Percentiles rank a stretch among this genome's conserved stretches.
These are phyloP conservation scores for Anthopleura xanthogrammica DNA, from an alignment of 92 coral and sea anemone genomes.

Conservation along the genomic window DNA sequence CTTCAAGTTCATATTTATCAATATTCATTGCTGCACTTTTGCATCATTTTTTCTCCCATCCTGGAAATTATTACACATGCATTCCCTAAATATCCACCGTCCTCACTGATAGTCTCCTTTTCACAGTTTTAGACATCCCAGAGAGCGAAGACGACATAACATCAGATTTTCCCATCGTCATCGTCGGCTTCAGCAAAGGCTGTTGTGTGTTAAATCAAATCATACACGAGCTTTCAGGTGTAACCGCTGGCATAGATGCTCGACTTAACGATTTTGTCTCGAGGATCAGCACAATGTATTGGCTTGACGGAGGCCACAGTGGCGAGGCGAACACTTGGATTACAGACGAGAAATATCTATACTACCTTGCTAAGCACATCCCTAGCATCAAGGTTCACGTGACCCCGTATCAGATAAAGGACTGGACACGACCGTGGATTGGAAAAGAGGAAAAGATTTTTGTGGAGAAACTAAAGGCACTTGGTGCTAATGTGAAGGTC, in stretches of 20 bases:
- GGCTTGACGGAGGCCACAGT: constrained; percentile 98
- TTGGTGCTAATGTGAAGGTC: constrained; percentile 82
- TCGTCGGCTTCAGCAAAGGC: constrained; percentile 97
- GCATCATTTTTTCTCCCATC: no score
- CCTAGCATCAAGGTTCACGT: constrained; percentile 88
- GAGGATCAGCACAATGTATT: constrained; percentile 85
- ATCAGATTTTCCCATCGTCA: constrained; percentile 81
- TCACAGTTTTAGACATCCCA: constrained; percentile 69
- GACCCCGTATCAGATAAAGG: constrained; percentile 95
- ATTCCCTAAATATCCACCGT: neutral
- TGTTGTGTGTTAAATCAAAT: constrained; percentile 94
- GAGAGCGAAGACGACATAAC: constrained; percentile 87
- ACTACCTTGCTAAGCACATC: constrained; percentile 71
- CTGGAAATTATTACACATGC: no score
- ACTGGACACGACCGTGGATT: constrained; percentile 93
- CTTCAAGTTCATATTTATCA: no score
- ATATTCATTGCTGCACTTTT: no score
- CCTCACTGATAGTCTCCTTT: neutral
- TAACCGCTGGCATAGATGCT: constrained; percentile 65
- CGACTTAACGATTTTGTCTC: constrained; percentile 68
- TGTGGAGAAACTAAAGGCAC: constrained; percentile 80
- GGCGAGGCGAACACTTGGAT: constrained; percentile 98
- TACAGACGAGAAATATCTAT: constrained; percentile 89
- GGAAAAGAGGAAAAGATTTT: constrained; percentile 76
- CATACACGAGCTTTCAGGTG: constrained; percentile 75